A percentile compares a stretch with the other conserved stretches of the same genome.
Evolutionary conservation across 2,888 invertebrate genomes (phyloP).

Genomic region (Nephrotoma appendiculata): DNA sequence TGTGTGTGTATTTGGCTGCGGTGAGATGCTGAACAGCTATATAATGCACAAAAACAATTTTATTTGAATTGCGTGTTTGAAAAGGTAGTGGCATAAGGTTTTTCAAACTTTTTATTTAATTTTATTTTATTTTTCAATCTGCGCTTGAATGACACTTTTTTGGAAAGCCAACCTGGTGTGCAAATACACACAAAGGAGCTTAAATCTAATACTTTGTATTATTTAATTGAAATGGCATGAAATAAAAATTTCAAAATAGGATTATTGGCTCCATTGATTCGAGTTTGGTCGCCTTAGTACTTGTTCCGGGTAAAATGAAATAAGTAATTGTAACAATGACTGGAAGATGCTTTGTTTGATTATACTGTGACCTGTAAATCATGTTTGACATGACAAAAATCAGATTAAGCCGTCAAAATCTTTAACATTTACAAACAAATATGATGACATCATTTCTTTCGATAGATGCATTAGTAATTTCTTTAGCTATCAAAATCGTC

Average conservation of each 20-base stretch:
- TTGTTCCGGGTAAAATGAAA: too few species aligned
- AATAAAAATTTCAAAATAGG: not conserved
- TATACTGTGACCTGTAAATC: too few species aligned
- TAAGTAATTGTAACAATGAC: too few species aligned
- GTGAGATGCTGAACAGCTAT: not conserved
- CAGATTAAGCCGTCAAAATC: too few species aligned
- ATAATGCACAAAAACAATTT: not conserved
- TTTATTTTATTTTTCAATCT: not conserved
- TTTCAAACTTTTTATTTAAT: not conserved
- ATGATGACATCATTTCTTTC: too few species aligned
- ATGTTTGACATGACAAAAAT: too few species aligned
- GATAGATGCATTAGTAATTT: too few species aligned
- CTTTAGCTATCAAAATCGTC: not conserved
- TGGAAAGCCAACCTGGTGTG: not conserved
- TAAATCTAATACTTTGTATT: not conserved
- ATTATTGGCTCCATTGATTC: not conserved
- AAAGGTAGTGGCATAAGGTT: not conserved
- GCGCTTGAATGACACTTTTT: not conserved
- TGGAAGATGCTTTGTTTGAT: too few species aligned
- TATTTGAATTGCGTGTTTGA: not conserved
- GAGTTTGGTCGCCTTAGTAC: too few species aligned
- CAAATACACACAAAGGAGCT: not conserved
- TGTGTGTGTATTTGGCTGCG: not conserved
- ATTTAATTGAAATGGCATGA: not conserved
- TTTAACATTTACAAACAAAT: too few species aligned